Base-by-base conservation (phyloP, 2,888 invertebrate genomes). In the Drosophila anomelani region DNA sequence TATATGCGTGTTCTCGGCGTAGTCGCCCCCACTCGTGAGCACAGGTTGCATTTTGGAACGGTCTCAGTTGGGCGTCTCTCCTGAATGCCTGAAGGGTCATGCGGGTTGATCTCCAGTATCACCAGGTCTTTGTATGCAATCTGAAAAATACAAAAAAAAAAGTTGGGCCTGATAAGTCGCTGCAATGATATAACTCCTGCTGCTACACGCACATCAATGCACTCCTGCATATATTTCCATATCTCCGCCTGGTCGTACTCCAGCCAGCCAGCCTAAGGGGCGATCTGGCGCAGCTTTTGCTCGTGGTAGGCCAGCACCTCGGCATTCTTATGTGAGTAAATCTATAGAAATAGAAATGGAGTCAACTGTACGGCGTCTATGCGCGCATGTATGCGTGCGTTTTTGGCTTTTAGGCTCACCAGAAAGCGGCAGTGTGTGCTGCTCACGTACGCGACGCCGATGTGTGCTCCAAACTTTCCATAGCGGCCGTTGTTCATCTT, bases 401-500 rank as follows among this genome's bases (percentile, higher is more conserved):
- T 58, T 41, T 55, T 43, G 55, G 46, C 49, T 53, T 69, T 64
- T 69, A 61, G 23, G 47, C 57, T 93, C 94, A n/a, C n/a, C n/a
- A n/a, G n/a, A n/a, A n/a, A n/a, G n/a, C n/a, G n/a, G n/a, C n/a
- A n/a, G n/a, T n/a, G 97, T 58, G 97, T 97, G 57, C 98, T 98
- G 90, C 98, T 98, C 93, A 98, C 97, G 93, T 98, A 98, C 81
- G 99, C 95, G 59, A 98, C 96, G 74, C 98, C 98, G 86, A 99
- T 95, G 77, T 98, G 94, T 78, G 96, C 96, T 56, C 96, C 96
- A 92, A 95, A 95, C 92, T 94, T 94, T 67, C 95, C 95, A 91
- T 94, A 94, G 32, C 89, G 88, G 23, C 64, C 86, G 63, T 88
- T 81, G 67, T 75, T 80, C 89, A 86, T 89, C 77, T 71, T 89